These are phyloP conservation scores for Fissipunctia ypsillon DNA, from an alignment of 2,888 invertebrate species.

Conservation along the genomic window DNA sequence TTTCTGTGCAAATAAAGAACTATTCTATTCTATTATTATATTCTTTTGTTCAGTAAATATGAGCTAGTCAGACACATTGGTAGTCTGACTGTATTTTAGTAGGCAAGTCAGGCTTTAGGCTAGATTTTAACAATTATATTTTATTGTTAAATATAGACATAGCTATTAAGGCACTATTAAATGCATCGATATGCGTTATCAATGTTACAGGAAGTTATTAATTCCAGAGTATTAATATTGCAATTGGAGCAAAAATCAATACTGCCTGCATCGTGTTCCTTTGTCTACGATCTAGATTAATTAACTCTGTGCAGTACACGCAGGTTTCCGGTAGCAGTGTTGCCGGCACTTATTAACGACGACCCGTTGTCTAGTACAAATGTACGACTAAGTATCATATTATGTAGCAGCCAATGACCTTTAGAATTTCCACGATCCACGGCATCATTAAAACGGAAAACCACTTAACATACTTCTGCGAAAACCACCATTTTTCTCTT, in stretches of 20 bases:
- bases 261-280: slow-evolving; percentile 15
- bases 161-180: slow-evolving; percentile 8
- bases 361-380: slow-evolving; percentile 26
- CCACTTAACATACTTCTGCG: slow-evolving; percentile 46
- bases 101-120: neutral
- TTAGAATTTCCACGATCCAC: slow-evolving; percentile 2
- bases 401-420: slow-evolving; percentile 44
- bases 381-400: slow-evolving; percentile 5
- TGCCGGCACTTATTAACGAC: slow-evolving; percentile 15
- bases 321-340: slow-evolving; percentile 46
- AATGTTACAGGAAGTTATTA: slow-evolving; percentile 38
- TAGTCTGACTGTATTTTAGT: neutral
- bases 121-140: neutral
- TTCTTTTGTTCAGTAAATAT: neutral
- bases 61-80: neutral
- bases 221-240: slow-evolving; percentile 19
- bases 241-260: slow-evolving; percentile 27
- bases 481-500: slow-evolving; percentile 39
- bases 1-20: too few species aligned
- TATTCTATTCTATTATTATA: too few species aligned
- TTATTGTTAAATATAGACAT: neutral
- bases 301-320: slow-evolving; percentile 27
- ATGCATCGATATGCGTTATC: slow-evolving; percentile 43
- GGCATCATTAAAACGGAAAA: slow-evolving; percentile 16
- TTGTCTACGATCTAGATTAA: slow-evolving; percentile 54